Evolutionary conservation across 2,113 vertebrate species (phyloP), one percentile per base, ranked within the genome.

Genomic region (Halcyon malimbica): DNA sequence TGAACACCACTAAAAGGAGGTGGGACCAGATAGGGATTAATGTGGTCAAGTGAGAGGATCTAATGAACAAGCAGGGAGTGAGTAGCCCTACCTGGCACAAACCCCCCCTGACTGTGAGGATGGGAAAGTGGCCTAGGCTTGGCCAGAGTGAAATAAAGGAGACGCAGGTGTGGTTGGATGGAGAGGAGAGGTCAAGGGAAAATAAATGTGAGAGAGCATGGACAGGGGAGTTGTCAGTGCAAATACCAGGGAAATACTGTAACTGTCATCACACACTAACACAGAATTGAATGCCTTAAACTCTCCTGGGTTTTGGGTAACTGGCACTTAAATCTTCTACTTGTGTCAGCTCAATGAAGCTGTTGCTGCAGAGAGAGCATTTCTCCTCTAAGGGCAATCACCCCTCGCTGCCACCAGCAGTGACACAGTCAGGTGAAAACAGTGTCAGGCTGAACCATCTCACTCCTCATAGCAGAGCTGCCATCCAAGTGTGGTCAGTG

Each of bases 401-500:
- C 6, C 68, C 85, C 29, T 28, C 0, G 0, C 39, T 33, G 53
- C 62, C 54, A 26, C 0, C 50, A 33, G 24, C 2, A 3, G 48
- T 8, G 1, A 26, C 4, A 2, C 33, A 15, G 60, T 39, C 41
- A 6, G 89, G 59, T 4, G 35, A 35, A 10, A 51, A 6, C 31
- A 28, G 74, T 6, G 1, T 4, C 10, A 6, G 26, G 24, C 39
- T 44, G 44, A 53, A 37, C 2, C 2, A 31, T 5, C 23, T 13
- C 35, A 1, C 8, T 35, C 11, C n/a, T 39, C 51, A 13, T 2
- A 1, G 16, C 17, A 11, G 54, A 24, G 51, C 39, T 74, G 68
- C 15, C 29, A 23, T 5, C 7, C 62, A 13, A 24, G 16, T 0
- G 0, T 2, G n/a, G 63, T n/a, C 65, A n/a, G 35, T 0, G 59